These are phyloP conservation scores for Cyprinus carpio DNA, from an alignment of 2,113 vertebrate species.

Conservation along the genomic window DNA sequence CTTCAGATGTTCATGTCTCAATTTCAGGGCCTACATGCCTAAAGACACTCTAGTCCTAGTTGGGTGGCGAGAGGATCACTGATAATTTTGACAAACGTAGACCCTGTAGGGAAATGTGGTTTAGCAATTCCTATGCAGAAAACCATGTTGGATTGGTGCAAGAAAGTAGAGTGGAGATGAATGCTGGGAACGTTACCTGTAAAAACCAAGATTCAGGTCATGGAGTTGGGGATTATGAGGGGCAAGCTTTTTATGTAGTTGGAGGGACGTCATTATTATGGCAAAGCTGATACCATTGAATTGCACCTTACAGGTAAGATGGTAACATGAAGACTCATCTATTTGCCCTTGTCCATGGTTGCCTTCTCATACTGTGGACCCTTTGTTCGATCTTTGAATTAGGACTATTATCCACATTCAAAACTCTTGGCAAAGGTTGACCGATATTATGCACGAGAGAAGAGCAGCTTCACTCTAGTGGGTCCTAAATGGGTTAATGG, in stretches of 20 bases:
- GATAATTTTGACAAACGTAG: slow-evolving; percentile 73
- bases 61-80: slow-evolving; percentile 81
- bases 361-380: neutral
- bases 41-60: slow-evolving; percentile 82
- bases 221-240: slow-evolving; percentile 74
- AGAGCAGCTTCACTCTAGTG: slow-evolving; percentile 68
- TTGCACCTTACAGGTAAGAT: slow-evolving; percentile 82
- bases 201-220: slow-evolving; percentile 79
- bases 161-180: slow-evolving; percentile 87
- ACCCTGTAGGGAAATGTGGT: slow-evolving; percentile 83
- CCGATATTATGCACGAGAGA: slow-evolving; percentile 68
- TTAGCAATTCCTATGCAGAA: slow-evolving; percentile 82
- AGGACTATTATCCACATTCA: slow-evolving; percentile 70
- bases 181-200: slow-evolving; percentile 79
- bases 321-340: neutral
- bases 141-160: slow-evolving; percentile 79
- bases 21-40: slow-evolving; percentile 77
- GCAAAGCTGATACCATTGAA: slow-evolving; percentile 77
- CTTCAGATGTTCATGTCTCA: slow-evolving; percentile 57
- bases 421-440: slow-evolving; percentile 69
- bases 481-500: slow-evolving; percentile 63
- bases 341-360: neutral
- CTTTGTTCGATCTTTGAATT: neutral
- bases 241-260: slow-evolving; percentile 82
- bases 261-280: slow-evolving; percentile 89